These are phyloP conservation scores for Cheiracanthium punctorium DNA, from an alignment of 2,888 invertebrate species.

Conservation along the genomic window DNA sequence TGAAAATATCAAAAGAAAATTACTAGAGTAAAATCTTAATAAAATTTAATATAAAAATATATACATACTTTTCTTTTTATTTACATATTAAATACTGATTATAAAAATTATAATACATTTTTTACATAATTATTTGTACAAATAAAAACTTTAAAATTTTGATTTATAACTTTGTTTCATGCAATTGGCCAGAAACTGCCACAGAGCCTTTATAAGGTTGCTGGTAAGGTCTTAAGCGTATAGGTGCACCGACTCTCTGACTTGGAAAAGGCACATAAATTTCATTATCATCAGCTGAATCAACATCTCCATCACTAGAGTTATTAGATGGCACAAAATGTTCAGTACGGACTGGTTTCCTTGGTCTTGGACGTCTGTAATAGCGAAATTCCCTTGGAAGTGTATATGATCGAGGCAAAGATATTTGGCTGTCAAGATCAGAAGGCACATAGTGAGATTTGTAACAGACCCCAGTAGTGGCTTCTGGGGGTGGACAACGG, in stretches of 20 bases:
- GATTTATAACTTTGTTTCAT: constrained; percentile 67
- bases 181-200: constrained; percentile 58
- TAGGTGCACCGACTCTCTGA: constrained; percentile 44
- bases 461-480: constrained; percentile 74
- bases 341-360: constrained; percentile 81
- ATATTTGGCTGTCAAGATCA: constrained; percentile 86
- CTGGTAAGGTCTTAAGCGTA: constrained; percentile 63
- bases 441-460: constrained; percentile 80
- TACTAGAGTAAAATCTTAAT: constrained; percentile 10
- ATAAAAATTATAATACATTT: constrained; percentile 32
- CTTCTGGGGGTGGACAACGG: constrained; percentile 45
- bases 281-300: constrained; percentile 71
- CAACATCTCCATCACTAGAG: constrained; percentile 84
- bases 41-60: constrained; percentile 54
- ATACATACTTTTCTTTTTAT: constrained; percentile 36
- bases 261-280: constrained; percentile 61
- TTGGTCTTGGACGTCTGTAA: constrained; percentile 80
- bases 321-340: constrained; percentile 88
- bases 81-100: constrained; percentile 66
- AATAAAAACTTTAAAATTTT: constrained; percentile 24
- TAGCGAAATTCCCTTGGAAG: constrained; percentile 90
- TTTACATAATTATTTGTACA: constrained; percentile 27
- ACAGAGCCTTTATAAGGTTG: constrained; percentile 59
- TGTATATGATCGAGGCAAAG: constrained; percentile 89
- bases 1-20: neutral